A percentile compares a stretch with the other conserved stretches of the same genome.
Evolutionary conservation across 2,113 vertebrate species (phyloP).

Genomic region (Gallinago undulata): DNA sequence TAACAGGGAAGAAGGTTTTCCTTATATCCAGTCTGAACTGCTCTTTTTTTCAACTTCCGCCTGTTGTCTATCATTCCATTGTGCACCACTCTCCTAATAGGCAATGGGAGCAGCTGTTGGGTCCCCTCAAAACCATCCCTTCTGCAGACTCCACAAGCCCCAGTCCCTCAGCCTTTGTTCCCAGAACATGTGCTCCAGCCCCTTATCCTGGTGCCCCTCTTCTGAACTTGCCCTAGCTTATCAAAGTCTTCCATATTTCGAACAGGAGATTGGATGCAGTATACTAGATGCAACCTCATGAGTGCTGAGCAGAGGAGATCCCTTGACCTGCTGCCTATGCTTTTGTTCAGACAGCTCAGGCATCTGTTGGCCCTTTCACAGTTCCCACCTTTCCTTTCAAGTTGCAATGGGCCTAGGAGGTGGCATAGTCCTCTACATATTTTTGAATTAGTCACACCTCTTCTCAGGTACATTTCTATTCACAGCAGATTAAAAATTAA

Average conservation of each 20-base stretch:
- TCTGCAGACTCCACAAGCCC: neutral
- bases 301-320: no score
- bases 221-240: neutral
- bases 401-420: neutral
- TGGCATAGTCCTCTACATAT: neutral
- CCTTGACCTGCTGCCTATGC: neutral
- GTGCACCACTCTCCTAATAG: fast-evolving
- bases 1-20: neutral
- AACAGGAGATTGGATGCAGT: neutral
- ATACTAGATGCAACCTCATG: fast-evolving
- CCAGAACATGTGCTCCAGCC: fast-evolving
- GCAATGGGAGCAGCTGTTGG: neutral
- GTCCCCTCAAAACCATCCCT: neutral
- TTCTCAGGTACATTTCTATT: neutral
- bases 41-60: neutral
- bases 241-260: no score
- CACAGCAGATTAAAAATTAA: neutral
- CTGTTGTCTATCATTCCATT: fast-evolving
- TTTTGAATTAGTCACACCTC: neutral
- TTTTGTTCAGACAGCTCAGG: neutral
- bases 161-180: neutral
- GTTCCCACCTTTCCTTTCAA: neutral
- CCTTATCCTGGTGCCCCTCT: neutral
- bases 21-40: neutral
- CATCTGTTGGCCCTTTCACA: neutral